These are phyloP conservation scores for Platichthys stellatus DNA, from an alignment of 2,113 vertebrate species.

Conservation along the genomic window DNA sequence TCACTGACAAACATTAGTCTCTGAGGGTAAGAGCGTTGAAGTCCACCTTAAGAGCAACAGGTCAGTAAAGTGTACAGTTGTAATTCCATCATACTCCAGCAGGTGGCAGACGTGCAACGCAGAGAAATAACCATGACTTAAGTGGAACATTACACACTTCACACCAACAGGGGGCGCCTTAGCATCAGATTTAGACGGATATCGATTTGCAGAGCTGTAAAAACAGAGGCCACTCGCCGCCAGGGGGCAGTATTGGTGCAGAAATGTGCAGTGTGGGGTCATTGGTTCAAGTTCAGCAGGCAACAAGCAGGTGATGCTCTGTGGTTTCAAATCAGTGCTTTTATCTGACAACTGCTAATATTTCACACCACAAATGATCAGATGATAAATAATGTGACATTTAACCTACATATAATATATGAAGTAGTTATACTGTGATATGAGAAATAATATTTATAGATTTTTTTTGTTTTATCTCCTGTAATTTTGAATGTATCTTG, in stretches of 20 bases:
- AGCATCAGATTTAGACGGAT: conserved; percentile 5
- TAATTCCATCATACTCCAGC: conserved; percentile 26
- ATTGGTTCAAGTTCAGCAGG: background rate
- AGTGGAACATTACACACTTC: accelerated
- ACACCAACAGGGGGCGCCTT: conserved; percentile 46
- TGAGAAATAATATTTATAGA: background rate
- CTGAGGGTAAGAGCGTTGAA: background rate
- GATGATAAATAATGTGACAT: background rate
- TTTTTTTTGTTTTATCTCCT: too few relatives aligned
- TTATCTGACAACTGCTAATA: background rate
- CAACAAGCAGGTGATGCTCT: background rate
- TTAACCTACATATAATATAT: too few relatives aligned
- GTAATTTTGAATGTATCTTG: background rate
- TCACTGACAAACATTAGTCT: background rate
- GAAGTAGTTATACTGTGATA: too few relatives aligned
- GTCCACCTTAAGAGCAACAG: conserved; percentile 76
- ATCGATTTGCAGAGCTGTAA: background rate
- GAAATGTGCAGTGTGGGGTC: background rate
- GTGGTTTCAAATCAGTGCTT: background rate
- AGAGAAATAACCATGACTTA: background rate
- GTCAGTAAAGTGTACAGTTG: background rate
- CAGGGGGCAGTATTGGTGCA: background rate
- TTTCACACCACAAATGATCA: background rate
- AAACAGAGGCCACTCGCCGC: background rate
- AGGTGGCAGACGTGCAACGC: conserved; percentile 48